These are phyloP conservation scores for Ligdia adustata DNA, from an alignment of 2,888 invertebrate species.

Conservation along the genomic window DNA sequence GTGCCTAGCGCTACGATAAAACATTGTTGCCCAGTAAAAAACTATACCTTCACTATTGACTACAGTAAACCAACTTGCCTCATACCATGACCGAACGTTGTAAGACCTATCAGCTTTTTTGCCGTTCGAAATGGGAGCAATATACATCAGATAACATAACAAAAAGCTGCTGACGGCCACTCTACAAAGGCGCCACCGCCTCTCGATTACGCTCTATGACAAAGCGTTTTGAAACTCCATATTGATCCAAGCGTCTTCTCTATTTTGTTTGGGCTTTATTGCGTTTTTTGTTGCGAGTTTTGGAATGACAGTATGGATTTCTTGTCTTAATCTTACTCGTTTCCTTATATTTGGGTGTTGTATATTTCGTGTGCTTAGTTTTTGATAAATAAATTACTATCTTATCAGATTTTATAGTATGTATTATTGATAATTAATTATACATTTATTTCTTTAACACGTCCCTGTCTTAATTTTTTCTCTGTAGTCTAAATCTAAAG, in stretches of 20 bases:
- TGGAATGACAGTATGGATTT: conserved; percentile 13
- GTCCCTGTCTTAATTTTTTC: too few species aligned
- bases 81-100: conserved; percentile 23
- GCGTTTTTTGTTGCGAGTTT: conserved; percentile 38
- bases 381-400: too few species aligned
- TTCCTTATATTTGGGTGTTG: too few species aligned
- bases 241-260: conserved; percentile 80
- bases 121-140: conserved; percentile 77
- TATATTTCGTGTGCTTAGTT: too few species aligned
- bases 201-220: conserved; percentile 83
- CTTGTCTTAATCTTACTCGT: too few species aligned
- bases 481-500: too few species aligned
- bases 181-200: conserved; percentile 80
- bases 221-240: conserved; percentile 82
- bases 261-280: conserved; percentile 78
- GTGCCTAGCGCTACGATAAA: too few species aligned
- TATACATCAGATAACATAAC: conserved; percentile 80
- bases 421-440: too few species aligned
- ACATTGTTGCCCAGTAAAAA: too few species aligned
- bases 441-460: too few species aligned
- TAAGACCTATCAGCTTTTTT: conserved; percentile 64
- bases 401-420: too few species aligned
- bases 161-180: conserved; percentile 77
- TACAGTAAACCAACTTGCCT: conserved; percentile 1
- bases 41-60: too few species aligned